Conservation (phyloP, 2,888 invertebrate genomes). For the Phasia obesa region DNA sequence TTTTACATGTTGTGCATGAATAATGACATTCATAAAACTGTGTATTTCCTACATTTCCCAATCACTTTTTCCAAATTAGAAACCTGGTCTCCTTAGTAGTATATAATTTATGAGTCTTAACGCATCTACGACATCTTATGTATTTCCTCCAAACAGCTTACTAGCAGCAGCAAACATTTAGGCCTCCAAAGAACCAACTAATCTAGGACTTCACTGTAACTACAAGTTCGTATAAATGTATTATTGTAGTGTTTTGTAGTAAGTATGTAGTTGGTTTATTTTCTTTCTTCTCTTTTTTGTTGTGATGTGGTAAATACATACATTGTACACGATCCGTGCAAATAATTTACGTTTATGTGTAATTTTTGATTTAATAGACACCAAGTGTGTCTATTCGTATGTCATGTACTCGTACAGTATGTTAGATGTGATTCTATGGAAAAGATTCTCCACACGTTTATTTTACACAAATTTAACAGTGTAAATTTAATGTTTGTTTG, state of each 20-base stretch:
- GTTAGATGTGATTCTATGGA: conserved; percentile 25
- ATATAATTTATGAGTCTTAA: conserved; percentile 28
- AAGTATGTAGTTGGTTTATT: conserved; percentile 36
- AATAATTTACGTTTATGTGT: conserved; percentile 70
- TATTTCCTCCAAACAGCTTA: conserved; percentile 52
- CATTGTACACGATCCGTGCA: conserved; percentile 67
- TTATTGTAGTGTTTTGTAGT: conserved; percentile 44
- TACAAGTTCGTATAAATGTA: conserved; percentile 22
- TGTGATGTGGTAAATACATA: conserved; percentile 45
- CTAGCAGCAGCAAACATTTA: conserved; percentile 44
- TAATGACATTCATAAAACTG: no score
- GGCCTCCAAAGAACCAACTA: conserved; percentile 22
- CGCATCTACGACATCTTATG: conserved; percentile 39
- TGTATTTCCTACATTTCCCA: no score
- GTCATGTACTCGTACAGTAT: conserved; percentile 7
- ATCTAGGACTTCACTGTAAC: conserved; percentile 23
- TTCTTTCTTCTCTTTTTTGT: neutral
- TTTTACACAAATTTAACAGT: conserved; percentile 66
- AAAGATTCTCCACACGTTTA: conserved; percentile 63
- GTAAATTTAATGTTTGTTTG: conserved; percentile 63
- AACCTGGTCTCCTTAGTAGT: conserved; percentile 33
- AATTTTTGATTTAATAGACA: conserved; percentile 71
- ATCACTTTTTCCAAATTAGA: neutral
- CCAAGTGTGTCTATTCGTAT: conserved; percentile 55
- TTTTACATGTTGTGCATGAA: no score